Evolutionary conservation across 2,888 invertebrate genomes (phyloP), one percentile per base, ranked within the genome.

Genomic region (Eristalis tenax): DNA sequence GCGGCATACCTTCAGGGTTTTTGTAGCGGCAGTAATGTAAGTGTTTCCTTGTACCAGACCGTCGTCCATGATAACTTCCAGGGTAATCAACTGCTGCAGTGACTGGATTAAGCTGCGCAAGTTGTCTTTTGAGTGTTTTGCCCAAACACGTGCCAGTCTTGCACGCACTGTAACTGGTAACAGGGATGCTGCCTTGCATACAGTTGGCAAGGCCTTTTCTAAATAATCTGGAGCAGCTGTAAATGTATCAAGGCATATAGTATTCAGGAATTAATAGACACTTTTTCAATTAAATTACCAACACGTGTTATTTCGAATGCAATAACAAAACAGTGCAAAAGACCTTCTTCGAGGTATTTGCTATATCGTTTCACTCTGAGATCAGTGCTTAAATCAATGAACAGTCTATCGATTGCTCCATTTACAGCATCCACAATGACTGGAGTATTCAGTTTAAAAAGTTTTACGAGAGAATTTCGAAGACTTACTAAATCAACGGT

Each of bases 31-130:
- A 22, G 97, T 96, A 77, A 98, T 96, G 80, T 95, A 95, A 70
- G 96, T 95, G 89, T 98, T 97, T 91, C 98, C 97, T 91, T 98
- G 97, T 65, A 98, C 95, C 90, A 96, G 96, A 90, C 96, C 95
- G 87, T 95, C 95, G 2, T 96, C 96, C 57, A 96, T 96, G 84
- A 98, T 96, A 11, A 98, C 96, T 91, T 96, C 95, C 23, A 98
- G 94, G 0, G 98, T 98, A 88, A 98, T 97, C 63, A 98, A 94
- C 91, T 98, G 98, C 90, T 98, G 98, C 22, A 98, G 94, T 28
- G 96, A 95, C 91, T 97, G 96, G 81, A 97, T 92, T 69, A 97
- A 94, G 89, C 94, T 94, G 28, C 95, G 94, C 64, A 97, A 93
- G 74, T 94, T 94, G 40, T 94, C 94, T 89, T 94, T 95, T 90